Base-by-base conservation (phyloP, 2,113 vertebrate genomes). In the Corvus hawaiiensis region DNA sequence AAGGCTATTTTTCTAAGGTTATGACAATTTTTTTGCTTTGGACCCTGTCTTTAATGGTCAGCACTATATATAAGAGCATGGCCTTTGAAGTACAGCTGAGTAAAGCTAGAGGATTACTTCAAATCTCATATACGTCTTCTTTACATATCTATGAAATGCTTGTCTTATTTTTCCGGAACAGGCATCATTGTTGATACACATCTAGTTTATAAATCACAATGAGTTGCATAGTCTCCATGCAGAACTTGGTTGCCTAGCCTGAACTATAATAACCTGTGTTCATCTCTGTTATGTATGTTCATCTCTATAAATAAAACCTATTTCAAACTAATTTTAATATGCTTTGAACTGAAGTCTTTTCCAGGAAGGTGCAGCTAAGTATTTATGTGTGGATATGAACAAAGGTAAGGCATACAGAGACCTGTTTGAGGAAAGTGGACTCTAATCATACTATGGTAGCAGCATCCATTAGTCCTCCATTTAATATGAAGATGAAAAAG, bases 371-470 rank as follows among this genome's bases (percentile, higher is more conserved):
- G n/a, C 11, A 74, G 28, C 16, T 86, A 33, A 66, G 5, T 56
- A 74, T 10, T 35, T 21, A 55, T 35, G 5, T 55, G 14, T 7
- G 13, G 7, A 35, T 56, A 35, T 61, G 35, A 87, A 15, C 19
- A 66, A 81, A 84, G 12, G 27, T 66, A 18, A 71, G 32, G 9
- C 14, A 62, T 35, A 14, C 5, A 67, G 20, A 55, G 15, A 43
- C 3, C 11, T 10, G 10, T 21, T 55, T 61, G 22, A 46, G 33
- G 32, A 43, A 83, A 68, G 10, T 14, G 18, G 2, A 39, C 2
- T 61, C 26, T 61, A 52, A 35, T 9, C 3, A 23, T 37, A 26
- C 1, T 26, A 12, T 0, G 0, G 27, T 75, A n/a, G 5, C 76
- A 4, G 0, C 30, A 32, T 44, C 59, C 2, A 11, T 4, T 9